Evolutionary conservation across 2,888 invertebrate species (phyloP), one percentile per base, ranked within the genome.

Genomic region (Rhingia campestris): DNA sequence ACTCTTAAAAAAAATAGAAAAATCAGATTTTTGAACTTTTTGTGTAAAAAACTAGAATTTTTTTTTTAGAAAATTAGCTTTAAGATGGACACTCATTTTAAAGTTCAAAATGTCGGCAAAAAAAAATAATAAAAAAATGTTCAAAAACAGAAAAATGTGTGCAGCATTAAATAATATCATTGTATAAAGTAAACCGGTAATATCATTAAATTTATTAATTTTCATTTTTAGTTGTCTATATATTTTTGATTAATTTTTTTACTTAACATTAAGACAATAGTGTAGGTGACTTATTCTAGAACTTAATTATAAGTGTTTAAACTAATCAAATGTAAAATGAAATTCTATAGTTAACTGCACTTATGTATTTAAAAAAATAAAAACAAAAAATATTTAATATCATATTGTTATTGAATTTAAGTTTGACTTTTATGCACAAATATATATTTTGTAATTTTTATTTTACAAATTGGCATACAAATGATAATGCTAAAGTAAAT

Each of bases 381-480:
- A 54, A 30, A 51, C 49, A 45, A 12, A 3, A 45, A 39, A 10
- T 39, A 9, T 39, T 39, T 39, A 39, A 39, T 39, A 64, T 49
- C 35, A 63, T 74, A 73, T 73, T 69, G 77, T 82, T 77, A 73
- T 45, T 58, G 12, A 67, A 49, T 35, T 84, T 84, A 63, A 74
- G 73, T 84, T 84, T 79, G 41, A 64, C 72, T 73, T 69, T 69
- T 59, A 63, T 73, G 82, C 82, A 84, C 79, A 84, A 77, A 79
- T 77, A 63, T 82, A 81, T 82, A 77, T 82, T 82, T 82, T 82
- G 72, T 77, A 77, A 82, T 67, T 77, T 73, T 74, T 73, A 63
- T 67, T 73, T 73, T 45, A 81, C 61, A 58, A 82, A 82, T 74
- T 64, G 58, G 51, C 56, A 69, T 39, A 63, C 14, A 32, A 53